Evolutionary conservation across 2,113 vertebrate species (phyloP).

Genomic region (Cinclus cinclus): DNA sequence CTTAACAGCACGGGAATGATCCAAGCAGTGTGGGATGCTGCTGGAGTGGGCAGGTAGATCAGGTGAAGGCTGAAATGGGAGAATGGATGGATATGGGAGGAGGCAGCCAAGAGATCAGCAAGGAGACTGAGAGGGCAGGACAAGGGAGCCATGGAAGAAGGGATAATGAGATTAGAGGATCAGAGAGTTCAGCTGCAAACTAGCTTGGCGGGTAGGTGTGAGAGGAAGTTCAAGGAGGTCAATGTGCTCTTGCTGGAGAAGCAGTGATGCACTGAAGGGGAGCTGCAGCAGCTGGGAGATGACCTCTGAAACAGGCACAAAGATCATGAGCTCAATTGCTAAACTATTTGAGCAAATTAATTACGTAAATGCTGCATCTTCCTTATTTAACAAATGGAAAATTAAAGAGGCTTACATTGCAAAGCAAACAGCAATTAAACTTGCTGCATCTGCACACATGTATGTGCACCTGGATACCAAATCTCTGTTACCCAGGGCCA

Average conservation of each 20-base stretch:
- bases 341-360: conserved; percentile 33
- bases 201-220: neutral
- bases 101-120: neutral
- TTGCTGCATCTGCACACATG: neutral
- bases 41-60: neutral
- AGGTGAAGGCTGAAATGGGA: neutral
- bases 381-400: conserved; percentile 31
- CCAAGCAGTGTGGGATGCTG: fast-evolving
- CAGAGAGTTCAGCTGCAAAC: neutral
- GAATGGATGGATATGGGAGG: neutral
- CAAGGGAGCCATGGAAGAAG: neutral
- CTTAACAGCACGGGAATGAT: neutral
- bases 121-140: neutral
- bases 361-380: conserved; percentile 4
- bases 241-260: neutral
- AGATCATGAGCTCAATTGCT: neutral
- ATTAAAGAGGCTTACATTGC: conserved; percentile 41
- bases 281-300: neutral
- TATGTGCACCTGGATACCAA: conserved; percentile 38
- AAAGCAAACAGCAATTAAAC: conserved; percentile 58
- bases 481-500: neutral
- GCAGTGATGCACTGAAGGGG: neutral
- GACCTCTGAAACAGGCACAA: neutral
- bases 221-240: neutral
- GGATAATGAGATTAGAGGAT: neutral